phyloP scores from a whole-genome alignment of 1,140 invertebrate genomes.

The Andricus grossulariae region DNA sequence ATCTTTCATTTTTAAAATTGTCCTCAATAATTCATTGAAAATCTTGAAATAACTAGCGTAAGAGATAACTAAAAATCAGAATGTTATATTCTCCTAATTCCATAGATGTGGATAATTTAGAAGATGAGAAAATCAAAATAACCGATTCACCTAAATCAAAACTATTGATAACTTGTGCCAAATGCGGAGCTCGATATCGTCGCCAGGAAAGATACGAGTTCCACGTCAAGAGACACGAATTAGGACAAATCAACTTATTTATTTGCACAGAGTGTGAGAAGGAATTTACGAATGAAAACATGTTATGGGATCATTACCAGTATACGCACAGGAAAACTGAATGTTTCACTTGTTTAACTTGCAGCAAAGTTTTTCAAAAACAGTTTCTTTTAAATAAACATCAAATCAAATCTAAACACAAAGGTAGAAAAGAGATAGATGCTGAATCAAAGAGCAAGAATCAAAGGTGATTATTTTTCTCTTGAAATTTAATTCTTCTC shows the following conservation, averaged over 20 bases:
- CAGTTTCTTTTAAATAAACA: slow-evolving; percentile 43
- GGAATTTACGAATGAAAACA: slow-evolving; percentile 50
- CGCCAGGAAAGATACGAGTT: slow-evolving; percentile 52
- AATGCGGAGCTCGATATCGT: slow-evolving; percentile 49
- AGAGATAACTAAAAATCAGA: too few relatives aligned
- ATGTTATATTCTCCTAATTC: not conserved
- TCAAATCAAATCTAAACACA: slow-evolving; percentile 47
- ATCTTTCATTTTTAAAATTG: too few relatives aligned
- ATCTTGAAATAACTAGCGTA: too few relatives aligned
- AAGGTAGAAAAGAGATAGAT: slow-evolving; percentile 38
- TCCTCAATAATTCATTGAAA: too few relatives aligned
- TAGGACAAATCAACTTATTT: slow-evolving; percentile 48
- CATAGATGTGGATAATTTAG: not conserved
- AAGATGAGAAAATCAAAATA: not conserved
- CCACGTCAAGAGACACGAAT: slow-evolving; percentile 56
- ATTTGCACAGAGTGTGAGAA: slow-evolving; percentile 50
- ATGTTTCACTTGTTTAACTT: slow-evolving; percentile 48
- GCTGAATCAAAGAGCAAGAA: slow-evolving; percentile 18
- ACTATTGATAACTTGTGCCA: not conserved
- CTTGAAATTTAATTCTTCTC: not conserved
- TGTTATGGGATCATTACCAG: slow-evolving; percentile 56
- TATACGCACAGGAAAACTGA: slow-evolving; percentile 48
- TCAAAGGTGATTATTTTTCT: not conserved
- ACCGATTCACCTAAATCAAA: not conserved
- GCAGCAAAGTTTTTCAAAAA: slow-evolving; percentile 47